Evolutionary conservation across 2,888 invertebrate species (phyloP).

Genomic region (Rhamnusium bicolor): DNA sequence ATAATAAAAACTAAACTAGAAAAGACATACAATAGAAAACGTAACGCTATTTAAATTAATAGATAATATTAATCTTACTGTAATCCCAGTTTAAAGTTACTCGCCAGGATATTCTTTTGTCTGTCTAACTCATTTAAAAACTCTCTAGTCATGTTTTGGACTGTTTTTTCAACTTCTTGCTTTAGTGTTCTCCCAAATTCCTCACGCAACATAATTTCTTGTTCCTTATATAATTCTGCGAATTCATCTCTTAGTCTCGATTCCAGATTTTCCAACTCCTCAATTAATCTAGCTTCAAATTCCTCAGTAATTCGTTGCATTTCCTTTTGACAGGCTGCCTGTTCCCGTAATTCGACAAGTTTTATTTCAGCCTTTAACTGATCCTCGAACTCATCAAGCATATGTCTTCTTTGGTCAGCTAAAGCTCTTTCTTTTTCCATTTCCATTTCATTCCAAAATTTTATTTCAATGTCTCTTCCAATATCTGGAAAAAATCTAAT

Average conservation of each 20-base stretch:
- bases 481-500: constrained; percentile 57
- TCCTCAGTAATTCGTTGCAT: constrained; percentile 45
- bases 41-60: neutral
- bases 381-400: constrained; percentile 48
- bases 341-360: constrained; percentile 53
- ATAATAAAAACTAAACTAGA: too few relatives aligned
- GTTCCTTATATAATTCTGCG: constrained; percentile 39
- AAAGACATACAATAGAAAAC: too few relatives aligned
- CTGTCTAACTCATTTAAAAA: constrained; percentile 59
- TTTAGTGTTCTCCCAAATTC: constrained; percentile 58
- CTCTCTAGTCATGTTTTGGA: constrained; percentile 57
- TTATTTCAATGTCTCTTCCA: constrained; percentile 63
- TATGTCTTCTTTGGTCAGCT: constrained; percentile 57
- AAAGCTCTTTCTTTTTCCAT: constrained; percentile 61
- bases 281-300: constrained; percentile 46
- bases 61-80: constrained; percentile 50
- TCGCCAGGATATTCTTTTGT: constrained; percentile 59
- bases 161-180: constrained; percentile 58
- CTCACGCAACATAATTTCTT: constrained; percentile 36
- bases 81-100: constrained; percentile 58
- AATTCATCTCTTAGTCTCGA: constrained; percentile 47
- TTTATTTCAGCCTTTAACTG: constrained; percentile 52
- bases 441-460: constrained; percentile 62
- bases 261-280: constrained; percentile 50
- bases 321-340: constrained; percentile 48